Evolutionary conservation across 2,888 invertebrate species (phyloP), one percentile per base, ranked within the genome.

Genomic region (Latrodectus elegans): DNA sequence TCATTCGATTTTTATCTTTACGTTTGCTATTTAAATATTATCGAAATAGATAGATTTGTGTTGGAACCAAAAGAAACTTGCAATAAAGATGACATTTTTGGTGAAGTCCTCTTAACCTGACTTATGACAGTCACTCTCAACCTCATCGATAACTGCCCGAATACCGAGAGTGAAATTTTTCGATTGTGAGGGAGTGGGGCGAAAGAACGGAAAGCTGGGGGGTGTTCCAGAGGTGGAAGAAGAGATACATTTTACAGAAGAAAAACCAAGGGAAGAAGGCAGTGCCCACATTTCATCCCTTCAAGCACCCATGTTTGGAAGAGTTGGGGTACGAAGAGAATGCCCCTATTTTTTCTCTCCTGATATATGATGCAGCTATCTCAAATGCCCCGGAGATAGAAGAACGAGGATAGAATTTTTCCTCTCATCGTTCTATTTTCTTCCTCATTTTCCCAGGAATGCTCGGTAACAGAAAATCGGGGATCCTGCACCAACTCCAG

Each of bases 361-460:
- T 78, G 68, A 78, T 78, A 70, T 78, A 78, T 68, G 68, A 68
- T 78, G 78, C 78, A 53, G 78, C 70, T 78, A 78, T 78, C 78
- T 78, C 26, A 26, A 68, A 53, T 53, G 22, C 68, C 55, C 55
- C 67, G 26, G 51, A 68, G 68, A 70, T 14, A 70, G 26, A 68
- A 38, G 67, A 67, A n/a, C 26, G 22, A 17, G 55, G 52, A 53
- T 22, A 55, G 52, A 9, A 22, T 53, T n/a, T 17, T 12, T 15
- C 17, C 9, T 15, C 53, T 26, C n/a, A n/a, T 60, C n/a, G 38
- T n/a, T 17, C 10, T 15, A 17, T 12, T n/a, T 26, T 26, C n/a
- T 6, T 60, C n/a, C n/a, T 60, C n/a, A 60, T 60, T 60, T 60
- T 60, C 9, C 71, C 26, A 14, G 71, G 49, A 71, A 26, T 38